Percentiles rank a stretch among this genome's conserved stretches.
Evolutionary conservation across 1,140 invertebrate genomes (phyloP).

Genomic region (Panagrolaimus sp.): DNA sequence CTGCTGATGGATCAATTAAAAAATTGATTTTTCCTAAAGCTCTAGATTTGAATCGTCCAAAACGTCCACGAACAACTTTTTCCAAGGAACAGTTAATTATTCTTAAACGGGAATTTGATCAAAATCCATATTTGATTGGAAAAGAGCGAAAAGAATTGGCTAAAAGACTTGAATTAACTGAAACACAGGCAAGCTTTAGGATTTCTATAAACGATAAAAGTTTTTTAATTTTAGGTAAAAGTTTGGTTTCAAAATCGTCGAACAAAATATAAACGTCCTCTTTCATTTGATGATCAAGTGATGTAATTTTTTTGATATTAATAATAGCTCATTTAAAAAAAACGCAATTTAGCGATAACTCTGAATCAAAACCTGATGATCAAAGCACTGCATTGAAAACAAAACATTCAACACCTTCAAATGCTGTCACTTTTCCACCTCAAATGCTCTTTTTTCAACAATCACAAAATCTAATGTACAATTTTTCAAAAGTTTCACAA

Average conservation of each 20-base stretch:
- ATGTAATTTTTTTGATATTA: no score
- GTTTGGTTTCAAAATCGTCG: conserved; percentile 65
- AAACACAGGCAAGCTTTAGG: conserved; percentile 61
- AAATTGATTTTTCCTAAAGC: conserved; percentile 63
- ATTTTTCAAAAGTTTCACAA: no score
- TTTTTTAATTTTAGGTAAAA: conserved; percentile 59
- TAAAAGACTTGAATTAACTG: conserved; percentile 59
- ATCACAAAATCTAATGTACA: no score
- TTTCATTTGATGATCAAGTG: no score
- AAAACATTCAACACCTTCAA: no score
- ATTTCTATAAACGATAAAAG: conserved; percentile 17
- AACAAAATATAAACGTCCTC: conserved; percentile 60
- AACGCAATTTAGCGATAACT: no score
- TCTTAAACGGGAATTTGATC: conserved; percentile 61
- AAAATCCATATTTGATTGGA: conserved; percentile 63
- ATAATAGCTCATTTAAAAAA: no score
- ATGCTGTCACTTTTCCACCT: no score
- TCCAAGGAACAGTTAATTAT: conserved; percentile 61
- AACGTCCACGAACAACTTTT: conserved; percentile 63
- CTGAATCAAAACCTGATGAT: no score
- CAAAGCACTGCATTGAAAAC: no score
- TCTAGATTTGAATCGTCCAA: conserved; percentile 63
- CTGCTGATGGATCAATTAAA: conserved; percentile 61
- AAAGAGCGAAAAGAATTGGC: conserved; percentile 62
- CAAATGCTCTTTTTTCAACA: no score